These are phyloP conservation scores for Drosophila repletoides DNA, from an alignment of 1,140 invertebrate species.

Conservation along the genomic window DNA sequence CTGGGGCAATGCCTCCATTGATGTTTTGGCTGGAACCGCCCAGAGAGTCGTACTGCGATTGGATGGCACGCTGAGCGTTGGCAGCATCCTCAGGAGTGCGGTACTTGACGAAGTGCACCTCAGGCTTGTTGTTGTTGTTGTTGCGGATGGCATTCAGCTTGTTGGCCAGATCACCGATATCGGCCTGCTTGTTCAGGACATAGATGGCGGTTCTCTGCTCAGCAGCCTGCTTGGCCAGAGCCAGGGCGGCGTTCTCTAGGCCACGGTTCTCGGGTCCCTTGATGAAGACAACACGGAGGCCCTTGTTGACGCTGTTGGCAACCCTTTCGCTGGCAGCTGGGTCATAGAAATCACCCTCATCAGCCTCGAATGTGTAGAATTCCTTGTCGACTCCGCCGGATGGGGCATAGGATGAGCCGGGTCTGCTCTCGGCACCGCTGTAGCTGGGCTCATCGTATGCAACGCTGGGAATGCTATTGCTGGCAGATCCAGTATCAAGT, in stretches of 20 bases:
- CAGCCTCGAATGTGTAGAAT: constrained; percentile 68
- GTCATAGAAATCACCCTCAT: constrained; percentile 68
- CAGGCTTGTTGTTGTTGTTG: constrained; percentile 60
- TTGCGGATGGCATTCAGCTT: constrained; percentile 59
- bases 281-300: constrained; percentile 78
- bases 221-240: constrained; percentile 71
- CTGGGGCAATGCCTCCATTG: constrained; percentile 51
- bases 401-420: constrained; percentile 25
- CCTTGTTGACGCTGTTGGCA: constrained; percentile 53
- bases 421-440: constrained; percentile 40
- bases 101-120: constrained; percentile 69
- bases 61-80: constrained; percentile 59
- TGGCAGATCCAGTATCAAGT: constrained; percentile 40
- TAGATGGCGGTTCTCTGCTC: constrained; percentile 72
- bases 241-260: constrained; percentile 70
- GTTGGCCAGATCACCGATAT: constrained; percentile 55
- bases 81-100: constrained; percentile 57
- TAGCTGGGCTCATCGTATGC: constrained; percentile 41
- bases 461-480: constrained; percentile 36
- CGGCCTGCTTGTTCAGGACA: constrained; percentile 66
- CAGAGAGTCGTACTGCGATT: constrained; percentile 56
- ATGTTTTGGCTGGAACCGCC: constrained; percentile 46
- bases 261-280: constrained; percentile 76
- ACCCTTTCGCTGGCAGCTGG: constrained; percentile 46
- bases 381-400: constrained; percentile 68